Base-by-base conservation (phyloP, 2,797 vertebrate species). In the Taenioides sp. region DNA sequence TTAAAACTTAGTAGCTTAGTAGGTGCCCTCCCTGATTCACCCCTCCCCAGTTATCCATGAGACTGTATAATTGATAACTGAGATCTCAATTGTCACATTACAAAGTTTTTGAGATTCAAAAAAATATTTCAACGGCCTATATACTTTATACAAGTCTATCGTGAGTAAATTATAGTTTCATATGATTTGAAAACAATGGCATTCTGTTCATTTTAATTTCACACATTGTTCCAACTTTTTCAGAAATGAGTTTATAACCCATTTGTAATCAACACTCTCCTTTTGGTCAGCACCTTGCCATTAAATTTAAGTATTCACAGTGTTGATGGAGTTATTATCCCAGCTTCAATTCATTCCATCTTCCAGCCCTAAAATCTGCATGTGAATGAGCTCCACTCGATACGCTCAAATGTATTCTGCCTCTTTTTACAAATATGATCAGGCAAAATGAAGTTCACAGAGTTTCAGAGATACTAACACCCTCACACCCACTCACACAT, bases 321-420 rank as follows among this genome's bases (percentile, higher is more conserved):
- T 10, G 17, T 37, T 40, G 20, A 57, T 25, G 23, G 18, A 47
- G 20, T 65, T 28, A 22, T 70, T 25, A 10, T 67, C 17, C 47
- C 23, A 65, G 34, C 0, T 43, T 16, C 55, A 50, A 64, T 12
- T 57, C 20, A 55, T 70, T 74, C 74, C 28, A 70, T 40, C 61
- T 60, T 61, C 57, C 52, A 14, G 60, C 4, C 54, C 27, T 37
- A 62, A 6, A 70, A 79, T 71, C 58, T 57, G 28, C 27, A 50
- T 58, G 37, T 69, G 7, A 85, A 66, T 71, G n/a, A 72, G 57
- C 47, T 28, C 65, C 31, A 70, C 25, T 59, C 16, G n/a, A 58
- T 58, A 25, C 66, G 14, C 50, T 63, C 50, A 69, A 71, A 70
- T 80, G 64, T 37, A 70, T 85, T 77, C 68, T 75, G 52, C 0